Percentiles rank a stretch among this genome's conserved stretches.
These are phyloP conservation scores for Noctuana brunneofusca DNA, from an alignment of 2,888 invertebrate genomes.

Conservation along the genomic window DNA sequence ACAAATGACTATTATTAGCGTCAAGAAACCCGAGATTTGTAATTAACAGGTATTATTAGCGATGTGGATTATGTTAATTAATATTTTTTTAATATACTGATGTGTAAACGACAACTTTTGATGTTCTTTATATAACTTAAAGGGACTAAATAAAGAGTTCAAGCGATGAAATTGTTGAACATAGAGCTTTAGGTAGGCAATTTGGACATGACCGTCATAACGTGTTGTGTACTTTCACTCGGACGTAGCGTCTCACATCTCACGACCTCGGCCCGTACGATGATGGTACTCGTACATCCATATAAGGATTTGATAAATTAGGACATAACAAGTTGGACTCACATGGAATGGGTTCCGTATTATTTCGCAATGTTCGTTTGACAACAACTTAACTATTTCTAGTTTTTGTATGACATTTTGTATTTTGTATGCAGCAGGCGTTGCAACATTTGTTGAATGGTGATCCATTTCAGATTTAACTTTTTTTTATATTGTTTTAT, in stretches of 20 bases:
- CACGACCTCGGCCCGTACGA: slow-evolving; percentile 25
- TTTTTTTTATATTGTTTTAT: too few relatives aligned
- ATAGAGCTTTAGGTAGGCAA: background rate
- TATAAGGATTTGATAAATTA: background rate
- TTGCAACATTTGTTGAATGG: too few relatives aligned
- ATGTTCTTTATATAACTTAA: too few relatives aligned
- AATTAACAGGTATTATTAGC: too few relatives aligned
- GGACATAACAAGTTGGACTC: background rate
- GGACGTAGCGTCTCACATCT: slow-evolving; percentile 21
- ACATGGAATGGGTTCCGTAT: background rate
- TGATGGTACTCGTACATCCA: background rate
- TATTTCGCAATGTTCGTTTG: background rate
- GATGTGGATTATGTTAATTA: too few relatives aligned
- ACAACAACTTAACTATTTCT: background rate
- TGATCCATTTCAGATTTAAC: too few relatives aligned
- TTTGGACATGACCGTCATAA: slow-evolving; percentile 17
- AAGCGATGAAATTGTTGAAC: background rate
- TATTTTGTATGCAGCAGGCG: too few relatives aligned
- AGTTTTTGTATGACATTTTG: background rate
- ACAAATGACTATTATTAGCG: too few relatives aligned
- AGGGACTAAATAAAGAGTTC: too few relatives aligned
- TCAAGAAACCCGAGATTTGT: too few relatives aligned
- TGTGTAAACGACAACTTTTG: too few relatives aligned
- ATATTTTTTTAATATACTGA: too few relatives aligned
- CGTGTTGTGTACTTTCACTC: slow-evolving; percentile 25